Percentiles rank a stretch among this genome's conserved stretches.
Conservation (phyloP, 1,140 invertebrate genomes). For the Camponotus vicinus region DNA sequence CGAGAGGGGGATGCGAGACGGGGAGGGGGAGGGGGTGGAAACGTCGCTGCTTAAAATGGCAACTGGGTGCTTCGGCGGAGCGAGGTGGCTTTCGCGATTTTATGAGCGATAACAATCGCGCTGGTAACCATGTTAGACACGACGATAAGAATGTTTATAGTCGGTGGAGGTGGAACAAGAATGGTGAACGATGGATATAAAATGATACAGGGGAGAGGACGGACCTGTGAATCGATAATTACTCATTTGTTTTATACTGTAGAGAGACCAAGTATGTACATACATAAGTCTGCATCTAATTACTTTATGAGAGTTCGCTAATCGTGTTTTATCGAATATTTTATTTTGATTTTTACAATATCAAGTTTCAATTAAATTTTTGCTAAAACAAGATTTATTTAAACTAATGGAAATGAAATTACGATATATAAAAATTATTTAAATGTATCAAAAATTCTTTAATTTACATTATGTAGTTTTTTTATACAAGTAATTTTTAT, state of each 20-base stretch:
- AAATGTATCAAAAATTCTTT: background rate
- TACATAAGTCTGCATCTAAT: background rate
- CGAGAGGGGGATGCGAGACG: slow-evolving; percentile 9
- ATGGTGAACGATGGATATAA: background rate
- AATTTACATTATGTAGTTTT: background rate
- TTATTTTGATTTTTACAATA: background rate
- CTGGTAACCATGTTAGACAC: slow-evolving; percentile 47
- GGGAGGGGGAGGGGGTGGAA: slow-evolving; percentile 34
- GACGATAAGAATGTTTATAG: slow-evolving; percentile 17
- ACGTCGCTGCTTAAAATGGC: slow-evolving; percentile 66
- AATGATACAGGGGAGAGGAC: background rate
- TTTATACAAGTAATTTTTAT: background rate
- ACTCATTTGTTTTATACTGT: background rate
- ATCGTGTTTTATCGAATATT: background rate
- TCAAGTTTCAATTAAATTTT: slow-evolving; percentile 5
- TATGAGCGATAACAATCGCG: slow-evolving; percentile 45
- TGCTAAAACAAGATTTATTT: background rate
- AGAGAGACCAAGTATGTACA: background rate
- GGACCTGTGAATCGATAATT: background rate
- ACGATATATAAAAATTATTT: background rate
- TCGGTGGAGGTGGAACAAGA: background rate
- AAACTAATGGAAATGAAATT: background rate
- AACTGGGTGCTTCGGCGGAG: slow-evolving; percentile 46
- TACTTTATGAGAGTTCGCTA: background rate
- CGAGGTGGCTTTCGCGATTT: slow-evolving; percentile 27